phyloP scores from a whole-genome alignment of 2,888 invertebrate genomes.

The Cinara cedri region DNA sequence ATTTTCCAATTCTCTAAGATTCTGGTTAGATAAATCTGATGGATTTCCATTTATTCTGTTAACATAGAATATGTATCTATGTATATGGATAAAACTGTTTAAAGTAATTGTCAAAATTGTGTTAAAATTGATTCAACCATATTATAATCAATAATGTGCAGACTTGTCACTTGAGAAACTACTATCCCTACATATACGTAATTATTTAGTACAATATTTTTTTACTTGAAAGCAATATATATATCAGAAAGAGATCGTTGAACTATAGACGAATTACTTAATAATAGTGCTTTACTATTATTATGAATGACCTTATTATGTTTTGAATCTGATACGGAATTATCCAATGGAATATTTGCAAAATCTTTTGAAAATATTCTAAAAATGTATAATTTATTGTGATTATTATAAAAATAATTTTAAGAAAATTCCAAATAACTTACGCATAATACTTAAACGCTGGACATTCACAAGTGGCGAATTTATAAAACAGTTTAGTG shows the following conservation, averaged over 20 bases:
- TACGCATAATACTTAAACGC: conserved; percentile 48
- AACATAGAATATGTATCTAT: too few species aligned
- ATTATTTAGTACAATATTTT: not conserved
- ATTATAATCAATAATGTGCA: too few species aligned
- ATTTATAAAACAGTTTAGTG: conserved; percentile 19
- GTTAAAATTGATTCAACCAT: too few species aligned
- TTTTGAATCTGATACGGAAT: conserved; percentile 29
- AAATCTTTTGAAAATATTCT: conserved; percentile 39
- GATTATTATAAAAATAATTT: not conserved
- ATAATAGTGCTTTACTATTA: not conserved
- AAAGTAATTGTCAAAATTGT: too few species aligned
- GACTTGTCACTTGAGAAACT: too few species aligned
- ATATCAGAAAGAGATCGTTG: conserved; percentile 34
- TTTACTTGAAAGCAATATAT: conserved; percentile 44
- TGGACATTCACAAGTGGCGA: conserved; percentile 43
- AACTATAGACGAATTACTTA: conserved; percentile 14
- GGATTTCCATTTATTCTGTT: conserved; percentile 39
- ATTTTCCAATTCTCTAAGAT: conserved; percentile 39
- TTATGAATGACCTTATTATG: conserved; percentile 28
- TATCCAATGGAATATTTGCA: conserved; percentile 37
- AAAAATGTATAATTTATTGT: not conserved
- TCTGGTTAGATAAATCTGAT: conserved; percentile 36
- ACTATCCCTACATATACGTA: not conserved
- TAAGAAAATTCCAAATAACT: not conserved
- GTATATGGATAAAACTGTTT: too few species aligned